phyloP scores from a whole-genome alignment of 2,113 vertebrate genomes.

The Lipophrys pholis region DNA sequence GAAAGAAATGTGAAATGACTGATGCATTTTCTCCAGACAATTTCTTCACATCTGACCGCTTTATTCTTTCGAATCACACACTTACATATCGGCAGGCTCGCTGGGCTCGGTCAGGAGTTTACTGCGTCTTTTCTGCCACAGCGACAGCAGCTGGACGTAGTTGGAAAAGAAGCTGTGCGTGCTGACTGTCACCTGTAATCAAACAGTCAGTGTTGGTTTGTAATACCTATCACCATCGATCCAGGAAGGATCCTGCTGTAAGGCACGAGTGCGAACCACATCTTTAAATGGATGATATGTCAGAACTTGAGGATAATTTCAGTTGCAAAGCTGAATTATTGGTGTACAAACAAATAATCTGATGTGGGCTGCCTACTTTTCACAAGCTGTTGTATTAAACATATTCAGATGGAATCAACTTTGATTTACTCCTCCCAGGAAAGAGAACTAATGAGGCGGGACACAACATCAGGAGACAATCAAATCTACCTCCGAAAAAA shows the following conservation, averaged over 20 bases:
- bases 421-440: neutral
- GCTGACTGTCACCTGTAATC: conserved; percentile 70
- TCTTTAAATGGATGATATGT: no score
- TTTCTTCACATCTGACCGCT: neutral
- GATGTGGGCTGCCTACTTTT: no score
- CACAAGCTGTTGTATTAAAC: neutral
- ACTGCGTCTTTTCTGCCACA: conserved; percentile 72
- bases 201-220: neutral
- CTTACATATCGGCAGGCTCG: conserved; percentile 68
- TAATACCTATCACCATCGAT: no score
- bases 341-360: no score
- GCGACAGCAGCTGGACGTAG: conserved; percentile 78
- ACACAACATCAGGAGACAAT: no score
- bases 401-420: neutral
- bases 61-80: neutral
- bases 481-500: conserved; percentile 75
- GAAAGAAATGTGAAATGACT: neutral
- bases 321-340: no score
- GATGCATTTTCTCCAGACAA: no score
- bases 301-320: no score
- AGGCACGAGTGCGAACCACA: no score
- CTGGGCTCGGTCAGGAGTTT: conserved; percentile 58
- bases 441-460: no score
- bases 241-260: no score
- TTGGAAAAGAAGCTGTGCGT: conserved; percentile 80